Conservation (phyloP, 2,888 invertebrate species). For the Lochmaea capreae region DNA sequence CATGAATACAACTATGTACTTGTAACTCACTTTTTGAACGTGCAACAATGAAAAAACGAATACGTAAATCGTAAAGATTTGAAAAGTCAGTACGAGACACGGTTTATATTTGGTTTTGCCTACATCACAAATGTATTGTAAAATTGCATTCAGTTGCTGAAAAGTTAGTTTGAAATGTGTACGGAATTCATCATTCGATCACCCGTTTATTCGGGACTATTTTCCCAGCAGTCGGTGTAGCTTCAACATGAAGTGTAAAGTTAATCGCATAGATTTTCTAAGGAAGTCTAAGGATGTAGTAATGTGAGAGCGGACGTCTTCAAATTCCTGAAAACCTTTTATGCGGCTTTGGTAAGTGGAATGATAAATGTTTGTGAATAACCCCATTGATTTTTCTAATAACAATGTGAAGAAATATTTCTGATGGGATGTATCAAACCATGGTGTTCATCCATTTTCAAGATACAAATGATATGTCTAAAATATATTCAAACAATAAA, state of each 20-base stretch:
- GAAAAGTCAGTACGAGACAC: background rate
- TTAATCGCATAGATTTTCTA: conserved; percentile 1
- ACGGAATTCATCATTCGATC: background rate
- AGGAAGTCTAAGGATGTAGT: background rate
- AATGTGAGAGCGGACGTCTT: background rate
- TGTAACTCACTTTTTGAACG: background rate
- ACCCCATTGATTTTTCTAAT: background rate
- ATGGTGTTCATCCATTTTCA: no score
- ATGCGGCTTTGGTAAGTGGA: background rate
- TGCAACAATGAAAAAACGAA: background rate
- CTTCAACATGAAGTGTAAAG: background rate
- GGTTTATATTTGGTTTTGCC: background rate
- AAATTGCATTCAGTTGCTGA: background rate
- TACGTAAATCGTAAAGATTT: background rate
- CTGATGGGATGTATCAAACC: no score
- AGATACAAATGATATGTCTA: no score
- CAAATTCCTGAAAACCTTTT: background rate
- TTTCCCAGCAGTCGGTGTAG: background rate
- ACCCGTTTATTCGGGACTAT: background rate
- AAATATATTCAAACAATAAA: no score
- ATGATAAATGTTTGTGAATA: background rate
- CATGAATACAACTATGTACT: background rate
- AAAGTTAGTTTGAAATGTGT: conserved; percentile 9
- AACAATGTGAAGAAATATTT: no score
- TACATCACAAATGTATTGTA: conserved; percentile 6